phyloP scores from a whole-genome alignment of 2,888 invertebrate species.

The Podotricha telesiphe region DNA sequence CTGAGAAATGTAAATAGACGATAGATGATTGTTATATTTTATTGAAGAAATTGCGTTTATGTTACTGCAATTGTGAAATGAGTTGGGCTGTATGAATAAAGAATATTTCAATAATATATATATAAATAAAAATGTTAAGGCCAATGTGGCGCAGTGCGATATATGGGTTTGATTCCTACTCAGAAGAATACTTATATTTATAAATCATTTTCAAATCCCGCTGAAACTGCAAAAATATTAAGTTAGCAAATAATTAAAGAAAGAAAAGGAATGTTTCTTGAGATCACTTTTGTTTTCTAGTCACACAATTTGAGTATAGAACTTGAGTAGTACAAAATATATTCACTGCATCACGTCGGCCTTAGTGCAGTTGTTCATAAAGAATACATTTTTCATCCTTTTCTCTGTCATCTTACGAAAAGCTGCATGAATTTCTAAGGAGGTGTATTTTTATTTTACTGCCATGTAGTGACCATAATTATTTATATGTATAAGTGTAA shows the following conservation, averaged over 20 bases:
- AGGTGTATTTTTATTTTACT: neutral
- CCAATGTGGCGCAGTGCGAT: too few species aligned
- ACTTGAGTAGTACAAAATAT: too few species aligned
- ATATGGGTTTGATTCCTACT: too few species aligned
- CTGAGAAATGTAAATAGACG: neutral
- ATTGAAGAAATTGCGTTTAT: neutral
- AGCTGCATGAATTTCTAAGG: neutral
- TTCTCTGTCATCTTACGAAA: neutral
- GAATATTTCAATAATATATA: slow-evolving; percentile 1
- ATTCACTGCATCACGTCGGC: neutral
- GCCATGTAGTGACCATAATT: too few species aligned
- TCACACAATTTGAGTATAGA: too few species aligned
- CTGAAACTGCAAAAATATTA: neutral
- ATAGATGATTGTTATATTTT: slow-evolving; percentile 1
- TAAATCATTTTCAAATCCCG: too few species aligned
- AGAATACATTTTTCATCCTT: neutral
- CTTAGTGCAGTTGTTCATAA: neutral
- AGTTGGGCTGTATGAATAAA: neutral
- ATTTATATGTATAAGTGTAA: too few species aligned
- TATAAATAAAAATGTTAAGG: too few species aligned
- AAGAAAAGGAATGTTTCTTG: neutral
- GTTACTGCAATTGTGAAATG: neutral
- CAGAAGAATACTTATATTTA: too few species aligned
- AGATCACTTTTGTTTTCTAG: too few species aligned
- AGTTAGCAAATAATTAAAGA: neutral